These are phyloP conservation scores for Periophthalmus modestus DNA, from an alignment of 2,113 vertebrate genomes.

Conservation along the genomic window DNA sequence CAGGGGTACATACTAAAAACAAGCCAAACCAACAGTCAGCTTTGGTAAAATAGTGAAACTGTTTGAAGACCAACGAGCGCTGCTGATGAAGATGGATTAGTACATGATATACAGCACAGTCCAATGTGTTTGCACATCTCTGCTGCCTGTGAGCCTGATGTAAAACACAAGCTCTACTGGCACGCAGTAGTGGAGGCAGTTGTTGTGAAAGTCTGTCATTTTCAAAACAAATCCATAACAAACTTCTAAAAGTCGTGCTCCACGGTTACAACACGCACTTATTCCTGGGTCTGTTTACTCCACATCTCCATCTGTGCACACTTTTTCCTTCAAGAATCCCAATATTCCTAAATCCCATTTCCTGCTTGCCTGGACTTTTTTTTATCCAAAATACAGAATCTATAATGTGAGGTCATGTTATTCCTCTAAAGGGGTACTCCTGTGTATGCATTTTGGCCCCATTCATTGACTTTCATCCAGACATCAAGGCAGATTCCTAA, in stretches of 20 bases:
- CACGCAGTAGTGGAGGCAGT: conserved; percentile 52
- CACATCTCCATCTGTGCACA: conserved; percentile 15
- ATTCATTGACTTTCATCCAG: conserved; percentile 68
- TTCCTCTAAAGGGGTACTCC: conserved; percentile 57
- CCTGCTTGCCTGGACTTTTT: conserved; percentile 41
- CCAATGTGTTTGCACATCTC: conserved; percentile 21
- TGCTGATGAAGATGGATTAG: conserved; percentile 6
- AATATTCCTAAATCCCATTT: conserved; percentile 61
- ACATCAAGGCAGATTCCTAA: conserved; percentile 75
- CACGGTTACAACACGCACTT: conserved; percentile 57
- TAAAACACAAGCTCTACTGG: conserved; percentile 57
- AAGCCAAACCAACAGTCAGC: neutral
- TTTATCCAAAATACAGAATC: conserved; percentile 64
- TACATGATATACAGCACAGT: neutral
- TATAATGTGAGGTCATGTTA: conserved; percentile 60
- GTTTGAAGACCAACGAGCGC: neutral
- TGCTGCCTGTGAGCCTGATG: conserved; percentile 46
- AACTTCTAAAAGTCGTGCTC: conserved; percentile 63
- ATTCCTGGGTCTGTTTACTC: conserved; percentile 39
- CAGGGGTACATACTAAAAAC: neutral
- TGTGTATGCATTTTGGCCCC: conserved; percentile 45
- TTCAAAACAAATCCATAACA: conserved; percentile 68
- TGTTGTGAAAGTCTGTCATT: conserved; percentile 65
- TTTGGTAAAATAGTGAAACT: neutral
- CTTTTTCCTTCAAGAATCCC: conserved; percentile 52